Evolutionary conservation across 2,113 vertebrate genomes (phyloP), one percentile per base, ranked within the genome.

Genomic region (Channa argus): DNA sequence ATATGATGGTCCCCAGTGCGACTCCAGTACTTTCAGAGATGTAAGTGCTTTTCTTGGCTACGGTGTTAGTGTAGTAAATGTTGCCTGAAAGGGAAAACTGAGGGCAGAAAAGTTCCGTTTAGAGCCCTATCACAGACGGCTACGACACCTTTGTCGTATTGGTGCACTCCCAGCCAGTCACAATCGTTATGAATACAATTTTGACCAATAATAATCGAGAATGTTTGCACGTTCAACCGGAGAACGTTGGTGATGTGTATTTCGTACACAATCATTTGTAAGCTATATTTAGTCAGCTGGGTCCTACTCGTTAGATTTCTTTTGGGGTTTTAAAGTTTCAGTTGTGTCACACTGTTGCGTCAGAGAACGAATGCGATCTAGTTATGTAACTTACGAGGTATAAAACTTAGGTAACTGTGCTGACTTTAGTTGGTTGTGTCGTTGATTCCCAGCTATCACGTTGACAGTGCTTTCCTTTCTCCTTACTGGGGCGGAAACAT

Each of bases 91-190:
- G 71, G 2, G 43, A 3, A 3, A n/a, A 44, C 8, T 15, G 1
- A 36, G 83, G 71, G 50, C 8, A 10, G 24, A 0, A 36, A 0
- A 2, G 0, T 10, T 5, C 0, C 0, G 2, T 0, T 0, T 0
- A 0, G n/a, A 2, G 14, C 11, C 90, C 92, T 91, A 93, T 91
- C 87, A 87, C 6, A 65, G 14, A 74, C 33, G 0, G 15, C 3
- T 89, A 92, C 91, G 90, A 91, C 75, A 52, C 38, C 1, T 39
- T 33, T 3, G 7, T 53, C 83, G 83, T 81, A 45, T 88, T 70
- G 85, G 80, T 84, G 13, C 9, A 4, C 37, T 63, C 58, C 72
- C 6, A 82, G 61, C 91, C 90, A 93, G 92, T 92, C 55, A 11
- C 3, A 50, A 8, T 0, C 10, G 8, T 6, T 9, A 11, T 85